Base-by-base conservation (phyloP, 2,797 vertebrate genomes). In the Rousettus madagascariensis region DNA sequence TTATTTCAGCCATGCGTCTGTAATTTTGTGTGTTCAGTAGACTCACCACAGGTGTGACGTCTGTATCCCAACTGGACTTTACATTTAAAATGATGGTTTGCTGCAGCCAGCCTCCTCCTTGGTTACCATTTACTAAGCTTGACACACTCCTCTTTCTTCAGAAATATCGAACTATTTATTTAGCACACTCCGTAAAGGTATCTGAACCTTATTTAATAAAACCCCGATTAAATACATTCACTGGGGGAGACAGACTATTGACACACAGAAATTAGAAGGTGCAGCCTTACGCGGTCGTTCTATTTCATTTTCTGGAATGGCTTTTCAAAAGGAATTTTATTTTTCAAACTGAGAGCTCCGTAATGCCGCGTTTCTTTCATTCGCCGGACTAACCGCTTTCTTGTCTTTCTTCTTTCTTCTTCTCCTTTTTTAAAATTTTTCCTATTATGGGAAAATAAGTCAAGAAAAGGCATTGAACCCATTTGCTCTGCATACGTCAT, bases 31-130 rank as follows among this genome's bases (percentile, higher is more conserved):
- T 79, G 8, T 94, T 96, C 43, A 41, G 6, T 78, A 15, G 15
- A 20, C 0, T 36, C 49, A 38, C 26, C 33, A 7, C 5, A 77
- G 16, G 6, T 6, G 0, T 28, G 1, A 3, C 24, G 0, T 43
- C 24, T 88, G 1, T 26, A 13, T 85, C 89, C 87, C 43, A 91
- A 2, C 30, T 46, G 68, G 19, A 74, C 36, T 41, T 49, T 26
- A 9, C 53, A 28, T n/a, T 30, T 49, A 63, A 86, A 85, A 33
- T 2, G 3, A 43, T 1, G 2, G 1, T 30, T 41, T 38, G 36
- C 33, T 61, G 13, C 16, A 28, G 0, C 12, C 6, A 26, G 7
- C 38, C 9, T 68, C 8, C 9, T 46, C 16, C 26, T 28, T 84
- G 36, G 2, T 79, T 61, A 24, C 59, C 46, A 69, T 46, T 88